These are phyloP conservation scores for Phoxinus phoxinus DNA, from an alignment of 2,113 vertebrate genomes.

Conservation along the genomic window DNA sequence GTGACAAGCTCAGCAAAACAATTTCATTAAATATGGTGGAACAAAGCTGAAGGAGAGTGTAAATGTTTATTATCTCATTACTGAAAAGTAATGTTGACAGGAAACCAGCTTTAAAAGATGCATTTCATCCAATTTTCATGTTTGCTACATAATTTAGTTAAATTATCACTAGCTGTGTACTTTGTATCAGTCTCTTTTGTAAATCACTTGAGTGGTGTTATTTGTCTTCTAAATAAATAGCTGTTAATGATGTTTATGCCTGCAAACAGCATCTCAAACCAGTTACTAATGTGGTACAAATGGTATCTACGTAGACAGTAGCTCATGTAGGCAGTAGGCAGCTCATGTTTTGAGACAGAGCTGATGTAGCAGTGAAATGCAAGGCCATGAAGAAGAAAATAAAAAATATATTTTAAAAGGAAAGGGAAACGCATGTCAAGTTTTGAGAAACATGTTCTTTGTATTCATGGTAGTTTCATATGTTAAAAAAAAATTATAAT, in stretches of 20 bases:
- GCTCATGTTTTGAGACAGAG: neutral
- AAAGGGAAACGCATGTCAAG: no score
- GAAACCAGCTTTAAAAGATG: neutral
- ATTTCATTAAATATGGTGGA: neutral
- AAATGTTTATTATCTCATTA: slow-evolving; percentile 1
- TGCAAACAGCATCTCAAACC: neutral
- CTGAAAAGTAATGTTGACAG: neutral
- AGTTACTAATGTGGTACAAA: neutral
- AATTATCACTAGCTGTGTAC: neutral
- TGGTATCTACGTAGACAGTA: neutral
- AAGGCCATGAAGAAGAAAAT: neutral
- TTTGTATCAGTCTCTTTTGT: neutral
- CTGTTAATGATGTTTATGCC: neutral
- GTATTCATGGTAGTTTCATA: no score
- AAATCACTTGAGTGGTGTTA: neutral
- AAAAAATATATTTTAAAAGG: no score
- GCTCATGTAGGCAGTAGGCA: neutral
- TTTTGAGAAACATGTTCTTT: no score
- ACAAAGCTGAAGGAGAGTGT: neutral
- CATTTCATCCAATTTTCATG: neutral
- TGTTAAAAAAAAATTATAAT: no score
- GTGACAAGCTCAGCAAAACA: neutral
- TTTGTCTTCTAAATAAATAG: neutral
- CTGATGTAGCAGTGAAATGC: neutral
- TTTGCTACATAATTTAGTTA: neutral